A percentile compares a stretch with the other conserved stretches of the same genome.
These are phyloP conservation scores for Cylindroiulus punctatus DNA, from an alignment of 2,888 invertebrate species.

Conservation along the genomic window DNA sequence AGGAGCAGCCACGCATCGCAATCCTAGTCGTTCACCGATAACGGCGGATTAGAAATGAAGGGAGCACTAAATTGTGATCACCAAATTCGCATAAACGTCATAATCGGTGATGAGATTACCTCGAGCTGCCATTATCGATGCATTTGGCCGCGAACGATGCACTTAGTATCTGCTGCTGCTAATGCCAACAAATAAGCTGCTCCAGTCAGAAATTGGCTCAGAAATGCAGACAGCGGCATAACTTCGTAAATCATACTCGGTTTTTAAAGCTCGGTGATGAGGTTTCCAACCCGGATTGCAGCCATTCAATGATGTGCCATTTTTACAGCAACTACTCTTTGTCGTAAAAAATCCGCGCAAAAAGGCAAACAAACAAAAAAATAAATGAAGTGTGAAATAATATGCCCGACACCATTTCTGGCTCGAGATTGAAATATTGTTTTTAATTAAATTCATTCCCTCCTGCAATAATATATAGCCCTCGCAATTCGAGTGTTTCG, in stretches of 20 bases:
- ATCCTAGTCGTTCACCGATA: background rate
- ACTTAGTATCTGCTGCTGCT: background rate
- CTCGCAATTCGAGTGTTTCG: background rate
- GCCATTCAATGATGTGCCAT: background rate
- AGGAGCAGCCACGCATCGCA: background rate
- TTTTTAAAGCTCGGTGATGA: background rate
- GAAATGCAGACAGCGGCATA: background rate
- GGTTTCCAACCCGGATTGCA: background rate
- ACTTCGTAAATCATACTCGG: background rate
- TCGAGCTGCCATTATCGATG: background rate
- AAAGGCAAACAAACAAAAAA: background rate
- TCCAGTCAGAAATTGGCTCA: background rate
- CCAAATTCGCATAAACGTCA: background rate
- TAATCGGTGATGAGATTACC: background rate
- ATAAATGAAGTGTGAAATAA: constrained; percentile 1
- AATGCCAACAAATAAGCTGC: background rate
- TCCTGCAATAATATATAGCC: background rate
- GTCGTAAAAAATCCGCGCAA: background rate
- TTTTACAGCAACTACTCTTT: background rate
- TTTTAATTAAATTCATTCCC: background rate
- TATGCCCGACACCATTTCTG: background rate
- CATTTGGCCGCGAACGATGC: background rate
- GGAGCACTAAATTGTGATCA: background rate
- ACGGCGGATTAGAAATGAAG: background rate
- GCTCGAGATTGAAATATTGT: background rate